These are phyloP conservation scores for Conus ventricosus DNA, from an alignment of 1,140 invertebrate genomes.

Conservation along the genomic window DNA sequence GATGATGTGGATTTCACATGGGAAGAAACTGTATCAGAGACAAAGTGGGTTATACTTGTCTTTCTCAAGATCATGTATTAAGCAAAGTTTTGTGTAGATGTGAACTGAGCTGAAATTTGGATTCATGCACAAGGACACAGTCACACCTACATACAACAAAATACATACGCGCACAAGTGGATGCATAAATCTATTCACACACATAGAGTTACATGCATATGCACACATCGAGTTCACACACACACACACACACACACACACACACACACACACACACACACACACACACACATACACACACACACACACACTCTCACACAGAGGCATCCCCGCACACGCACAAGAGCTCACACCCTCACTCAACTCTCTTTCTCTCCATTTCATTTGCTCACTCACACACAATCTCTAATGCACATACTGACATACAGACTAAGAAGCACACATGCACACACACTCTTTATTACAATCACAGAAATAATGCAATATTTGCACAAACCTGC, in stretches of 20 bases:
- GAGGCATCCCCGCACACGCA: too few relatives aligned
- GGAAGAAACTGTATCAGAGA: too few relatives aligned
- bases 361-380: too few relatives aligned
- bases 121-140: neutral
- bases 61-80: neutral
- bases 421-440: neutral
- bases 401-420: neutral
- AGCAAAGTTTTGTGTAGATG: too few relatives aligned
- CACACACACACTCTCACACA: neutral
- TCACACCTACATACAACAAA: neutral
- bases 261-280: slow-evolving; percentile 7
- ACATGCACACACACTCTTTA: neutral
- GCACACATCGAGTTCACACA: neutral
- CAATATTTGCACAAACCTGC: slow-evolving; percentile 72
- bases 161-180: too few relatives aligned
- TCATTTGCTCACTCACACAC: too few relatives aligned
- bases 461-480: neutral
- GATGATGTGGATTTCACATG: too few relatives aligned
- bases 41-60: neutral
- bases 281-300: neutral
- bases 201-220: neutral
- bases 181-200: neutral
- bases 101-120: neutral
- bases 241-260: neutral
- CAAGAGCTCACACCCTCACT: too few relatives aligned